Conservation (phyloP, 23 tunicate genomes). For the Halocynthia aurantium region DNA sequence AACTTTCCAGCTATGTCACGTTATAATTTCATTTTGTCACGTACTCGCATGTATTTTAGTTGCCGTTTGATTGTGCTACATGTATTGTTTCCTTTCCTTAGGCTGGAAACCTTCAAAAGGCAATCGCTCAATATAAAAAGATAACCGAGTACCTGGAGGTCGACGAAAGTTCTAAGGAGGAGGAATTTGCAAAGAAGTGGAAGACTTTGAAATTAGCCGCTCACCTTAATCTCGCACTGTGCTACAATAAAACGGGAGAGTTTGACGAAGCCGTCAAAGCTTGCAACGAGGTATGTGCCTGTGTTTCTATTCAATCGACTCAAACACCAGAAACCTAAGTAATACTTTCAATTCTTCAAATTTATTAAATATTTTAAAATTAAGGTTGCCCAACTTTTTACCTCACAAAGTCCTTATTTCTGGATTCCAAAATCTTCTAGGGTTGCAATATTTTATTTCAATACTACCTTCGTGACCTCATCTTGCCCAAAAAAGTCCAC, state of each 20-base stretch:
- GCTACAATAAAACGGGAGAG: conserved; percentile 48
- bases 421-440: not conserved
- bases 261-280: conserved; percentile 31
- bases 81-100: not conserved
- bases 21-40: no score
- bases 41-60: not conserved
- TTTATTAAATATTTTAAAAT: not conserved
- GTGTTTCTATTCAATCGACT: not conserved
- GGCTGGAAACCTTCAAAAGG: conserved; percentile 8
- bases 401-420: not conserved
- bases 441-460: not conserved
- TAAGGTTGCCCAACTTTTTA: not conserved
- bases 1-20: no score
- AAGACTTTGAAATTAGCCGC: conserved; percentile 61
- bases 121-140: conserved; percentile 27
- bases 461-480: not conserved
- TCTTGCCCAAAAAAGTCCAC: not conserved
- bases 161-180: conserved; percentile 42
- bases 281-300: conserved; percentile 46
- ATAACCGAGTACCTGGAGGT: conserved; percentile 26
- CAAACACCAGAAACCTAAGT: not conserved
- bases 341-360: not conserved
- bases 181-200: conserved; percentile 34
- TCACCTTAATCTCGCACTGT: conserved; percentile 57
- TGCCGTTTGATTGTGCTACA: not conserved